Evolutionary conservation across 2,797 vertebrate species (phyloP).

Genomic region (Acrossocheilus wenchowensis): DNA sequence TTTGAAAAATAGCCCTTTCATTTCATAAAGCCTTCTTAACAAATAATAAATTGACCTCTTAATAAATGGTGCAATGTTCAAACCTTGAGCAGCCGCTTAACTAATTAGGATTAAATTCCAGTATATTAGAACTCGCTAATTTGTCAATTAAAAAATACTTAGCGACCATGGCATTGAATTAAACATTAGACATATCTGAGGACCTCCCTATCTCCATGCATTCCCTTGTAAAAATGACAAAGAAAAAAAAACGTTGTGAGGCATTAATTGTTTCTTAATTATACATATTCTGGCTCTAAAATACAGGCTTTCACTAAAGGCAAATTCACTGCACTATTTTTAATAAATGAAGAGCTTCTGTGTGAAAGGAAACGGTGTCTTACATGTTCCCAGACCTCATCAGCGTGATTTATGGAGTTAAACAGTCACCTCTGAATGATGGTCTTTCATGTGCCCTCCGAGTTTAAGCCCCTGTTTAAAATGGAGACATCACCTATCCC

Average conservation of each 20-base stretch:
- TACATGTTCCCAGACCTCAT: conserved; percentile 25
- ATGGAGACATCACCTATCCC: conserved; percentile 96
- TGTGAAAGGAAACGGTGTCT: not conserved
- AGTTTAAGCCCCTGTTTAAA: conserved; percentile 82
- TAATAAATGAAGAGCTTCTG: not conserved
- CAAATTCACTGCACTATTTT: not conserved
- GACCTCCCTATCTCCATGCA: conserved; percentile 16
- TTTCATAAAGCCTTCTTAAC: conserved; percentile 78
- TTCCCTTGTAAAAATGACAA: conserved; percentile 7
- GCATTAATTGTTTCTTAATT: not conserved
- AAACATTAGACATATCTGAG: conserved; percentile 51
- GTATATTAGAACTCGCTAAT: conserved; percentile 58
- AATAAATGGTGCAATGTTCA: conserved; percentile 61
- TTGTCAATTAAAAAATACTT: conserved; percentile 59
- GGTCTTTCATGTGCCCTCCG: conserved; percentile 74
- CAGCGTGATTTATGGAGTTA: conserved; percentile 40
- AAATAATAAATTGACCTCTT: conserved; percentile 72
- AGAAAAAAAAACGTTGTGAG: not conserved
- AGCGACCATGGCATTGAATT: conserved; percentile 46
- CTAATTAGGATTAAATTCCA: conserved; percentile 60
- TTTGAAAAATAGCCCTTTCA: conserved; percentile 89
- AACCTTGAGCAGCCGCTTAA: conserved; percentile 59
- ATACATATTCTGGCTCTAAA: not conserved
- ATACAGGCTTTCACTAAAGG: not conserved
- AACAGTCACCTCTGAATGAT: conserved; percentile 34